Base-by-base conservation (phyloP, 2,113 vertebrate species). In the Alligator mississippiensis region DNA sequence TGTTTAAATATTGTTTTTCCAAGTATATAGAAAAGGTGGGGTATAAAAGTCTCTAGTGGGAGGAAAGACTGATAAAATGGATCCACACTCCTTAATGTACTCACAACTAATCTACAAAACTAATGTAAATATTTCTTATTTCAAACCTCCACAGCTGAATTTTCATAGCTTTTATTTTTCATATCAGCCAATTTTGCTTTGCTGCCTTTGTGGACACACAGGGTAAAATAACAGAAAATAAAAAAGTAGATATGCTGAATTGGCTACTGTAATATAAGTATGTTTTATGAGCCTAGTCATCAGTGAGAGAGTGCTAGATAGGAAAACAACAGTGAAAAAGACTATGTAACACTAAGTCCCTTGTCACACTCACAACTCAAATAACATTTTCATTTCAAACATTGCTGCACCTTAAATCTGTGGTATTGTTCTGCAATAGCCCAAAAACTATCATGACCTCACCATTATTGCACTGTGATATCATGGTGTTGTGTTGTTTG, bases 91-190 rank as follows among this genome's bases (percentile, higher is more conserved):
- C 78, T 61, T 82, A 80, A 68, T 57, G 77, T 63, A 80, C 84
- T 96, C 93, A 87, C 54, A 94, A 64, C 54, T 94, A 74, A 77
- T 87, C 68, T 95, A 64, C 91, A 74, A 96, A 97, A 97, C 83
- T 27, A 90, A 60, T 80, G 92, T 62, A 83, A 83, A 34, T 77
- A 80, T 75, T 93, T 47, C 47, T 47, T 96, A 91, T 81, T 90
- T 94, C 90, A 77, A 87, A 88, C 74, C 85, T 92, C 91, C 93
- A 77, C 88, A 95, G 80, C 82, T 68, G 54, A 55, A 95, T 95
- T 95, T 81, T 89, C 95, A 94, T 61, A 85, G 70, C 24, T 82
- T 92, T 90, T 64, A 68, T 64, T 76, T 92, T 77, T 90, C 84
- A 85, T 57, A 90, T 75, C 38, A 96, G 66, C 19, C 89, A 68